Evolutionary conservation across 2,797 vertebrate species (phyloP).

Genomic region (Paramormyrops hopkinsi): DNA sequence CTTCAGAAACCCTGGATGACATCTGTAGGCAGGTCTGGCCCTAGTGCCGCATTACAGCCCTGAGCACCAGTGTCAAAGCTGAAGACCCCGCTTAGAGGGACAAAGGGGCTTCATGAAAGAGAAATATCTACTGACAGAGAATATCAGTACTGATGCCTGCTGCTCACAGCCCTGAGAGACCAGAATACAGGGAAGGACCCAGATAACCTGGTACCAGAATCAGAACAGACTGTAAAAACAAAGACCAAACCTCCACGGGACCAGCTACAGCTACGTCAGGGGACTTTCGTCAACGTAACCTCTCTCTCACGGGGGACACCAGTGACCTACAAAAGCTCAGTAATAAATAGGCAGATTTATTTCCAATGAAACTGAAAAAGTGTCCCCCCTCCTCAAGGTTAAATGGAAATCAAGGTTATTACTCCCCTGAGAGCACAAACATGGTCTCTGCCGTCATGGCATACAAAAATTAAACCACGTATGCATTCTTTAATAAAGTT

Average conservation of each 20-base stretch:
- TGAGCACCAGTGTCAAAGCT: background rate
- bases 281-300: background rate
- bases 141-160: background rate
- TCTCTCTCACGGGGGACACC: background rate
- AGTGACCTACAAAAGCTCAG: background rate
- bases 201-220: background rate
- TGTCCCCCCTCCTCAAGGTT: constrained; percentile 17
- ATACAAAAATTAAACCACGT: constrained; percentile 40
- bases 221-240: background rate
- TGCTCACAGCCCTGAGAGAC: background rate
- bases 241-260: background rate
- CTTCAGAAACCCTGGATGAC: constrained; percentile 41
- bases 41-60: background rate
- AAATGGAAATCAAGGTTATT: constrained; percentile 28
- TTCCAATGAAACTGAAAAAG: constrained; percentile 1
- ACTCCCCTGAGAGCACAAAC: constrained; percentile 25
- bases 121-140: background rate
- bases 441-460: constrained; percentile 28
- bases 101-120: background rate
- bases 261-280: background rate
- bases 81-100: background rate
- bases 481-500: constrained; percentile 16
- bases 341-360: constrained; percentile 4
- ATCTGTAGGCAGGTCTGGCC: constrained; percentile 15
- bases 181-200: background rate